Base-by-base conservation (phyloP, 2,888 invertebrate species). In the Dione juno region DNA sequence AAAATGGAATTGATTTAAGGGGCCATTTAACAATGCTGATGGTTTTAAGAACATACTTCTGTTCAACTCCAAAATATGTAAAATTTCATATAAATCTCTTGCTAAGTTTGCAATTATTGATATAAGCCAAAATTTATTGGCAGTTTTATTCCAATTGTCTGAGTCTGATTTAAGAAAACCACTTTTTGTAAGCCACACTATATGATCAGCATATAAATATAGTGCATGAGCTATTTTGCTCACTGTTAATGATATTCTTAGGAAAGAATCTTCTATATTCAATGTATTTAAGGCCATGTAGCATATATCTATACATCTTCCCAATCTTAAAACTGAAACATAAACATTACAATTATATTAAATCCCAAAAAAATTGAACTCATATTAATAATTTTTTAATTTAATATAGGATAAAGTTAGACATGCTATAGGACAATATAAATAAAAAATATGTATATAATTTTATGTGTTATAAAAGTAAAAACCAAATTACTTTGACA, bases 61-160 rank as follows among this genome's bases (percentile, higher is more conserved):
- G 74, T 94, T 88, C 37, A 88, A 77, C 79, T 96, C 94, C 59
- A 96, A 80, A 40, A 96, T 89, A 74, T 94, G 93, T 58, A 94
- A 78, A 69, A 98, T 96, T 92, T 98, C 98, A 87, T 98, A 97
- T n/a, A 97, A 83, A 86, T 98, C 98, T 79, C 98, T 94, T 0
- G 95, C 91, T 70, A 98, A 88, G 82, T 97, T 97, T 87, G 98
- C 95, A 13, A 96, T 92, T 16, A 98, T 95, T 1, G 97, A 96
- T 74, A 97, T 93, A 1, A 98, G 87, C 98, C 98, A 98, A 83
- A 97, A 98, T 83, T 95, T 96, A 80, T 97, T 96, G 3, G 96
- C 95, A 10, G 94, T 91, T 58, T 91, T 92, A 66, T 94, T 95
- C 97, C 97, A 98, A 82, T 95, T 96, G 58, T 96, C 95, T 0